Base-by-base conservation (phyloP, 2,888 invertebrate species). In the Eupithecia subfuscata region DNA sequence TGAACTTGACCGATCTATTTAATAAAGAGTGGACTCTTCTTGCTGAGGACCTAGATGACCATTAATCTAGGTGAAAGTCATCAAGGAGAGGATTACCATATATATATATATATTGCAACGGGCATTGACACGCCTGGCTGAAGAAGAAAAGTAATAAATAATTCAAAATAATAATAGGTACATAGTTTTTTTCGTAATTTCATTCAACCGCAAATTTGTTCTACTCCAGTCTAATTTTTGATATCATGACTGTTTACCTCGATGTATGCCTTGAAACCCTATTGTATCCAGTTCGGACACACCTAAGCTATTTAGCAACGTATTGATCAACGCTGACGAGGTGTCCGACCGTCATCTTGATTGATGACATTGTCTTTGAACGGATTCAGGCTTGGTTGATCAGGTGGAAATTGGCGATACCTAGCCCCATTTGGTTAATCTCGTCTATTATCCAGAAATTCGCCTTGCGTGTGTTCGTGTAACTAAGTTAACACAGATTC, bases 301-400 rank as follows among this genome's bases (percentile, higher is more conserved):
- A 34, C 30, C 34, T 64, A 14, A 34, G 34, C 64, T 64, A 64
- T 64, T 30, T 64, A 64, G 64, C 18, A 64, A 64, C 64, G 14
- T 25, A 60, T 60, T 64, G 64, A 64, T 60, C 60, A 69, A 69
- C 8, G 60, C 70, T 60, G 60, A 60, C 40, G 37, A 70, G 40
- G 22, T 40, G 60, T 22, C 40, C 40, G n/a, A 60, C 60, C 60
- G 22, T 70, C 25, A 0, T 60, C 70, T 22, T 70, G 70, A 60
- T 70, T 70, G 40, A 60, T 70, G 60, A 30, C 52, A 69, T 40
- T 70, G 60, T 70, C 70, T 69, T 69, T 56, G 69, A 52, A 52
- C 34, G 43, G 52, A 70, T 60, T 60, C 16, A 70, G 70, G 70
- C 40, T 40, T 70, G 70, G 25, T 40, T 60, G 60, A 43, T 63